A percentile compares a stretch with the other conserved stretches of the same genome.
phyloP scores from a whole-genome alignment of 2,797 vertebrate genomes.

The Mycteria americana region DNA sequence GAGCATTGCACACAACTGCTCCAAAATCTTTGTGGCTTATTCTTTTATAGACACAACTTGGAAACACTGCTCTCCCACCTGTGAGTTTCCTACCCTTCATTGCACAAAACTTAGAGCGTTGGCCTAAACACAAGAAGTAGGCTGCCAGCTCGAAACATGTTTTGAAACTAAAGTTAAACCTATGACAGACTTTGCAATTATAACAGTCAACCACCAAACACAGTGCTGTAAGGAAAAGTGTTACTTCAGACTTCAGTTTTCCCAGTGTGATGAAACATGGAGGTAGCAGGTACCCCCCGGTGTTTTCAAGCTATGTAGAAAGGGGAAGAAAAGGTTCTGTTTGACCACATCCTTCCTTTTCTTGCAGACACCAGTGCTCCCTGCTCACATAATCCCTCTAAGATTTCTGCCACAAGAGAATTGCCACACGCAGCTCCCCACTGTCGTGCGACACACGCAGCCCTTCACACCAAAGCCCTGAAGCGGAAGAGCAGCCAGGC shows the following conservation, averaged over 20 bases:
- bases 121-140: background rate
- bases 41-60: background rate
- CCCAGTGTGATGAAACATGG: background rate
- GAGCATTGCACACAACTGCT: background rate
- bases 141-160: background rate
- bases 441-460: background rate
- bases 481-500: background rate
- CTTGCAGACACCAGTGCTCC: background rate
- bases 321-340: background rate
- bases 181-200: background rate
- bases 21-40: background rate
- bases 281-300: background rate
- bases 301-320: rapidly evolving
- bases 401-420: background rate
- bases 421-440: background rate
- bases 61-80: background rate
- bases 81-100: background rate
- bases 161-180: background rate
- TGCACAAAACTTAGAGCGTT: background rate
- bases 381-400: rapidly evolving
- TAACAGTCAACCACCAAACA: background rate
- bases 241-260: background rate
- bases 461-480: background rate
- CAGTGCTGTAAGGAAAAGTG: rapidly evolving
- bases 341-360: background rate